Conservation (phyloP, 2,888 invertebrate species). For the Acleris literana region DNA sequence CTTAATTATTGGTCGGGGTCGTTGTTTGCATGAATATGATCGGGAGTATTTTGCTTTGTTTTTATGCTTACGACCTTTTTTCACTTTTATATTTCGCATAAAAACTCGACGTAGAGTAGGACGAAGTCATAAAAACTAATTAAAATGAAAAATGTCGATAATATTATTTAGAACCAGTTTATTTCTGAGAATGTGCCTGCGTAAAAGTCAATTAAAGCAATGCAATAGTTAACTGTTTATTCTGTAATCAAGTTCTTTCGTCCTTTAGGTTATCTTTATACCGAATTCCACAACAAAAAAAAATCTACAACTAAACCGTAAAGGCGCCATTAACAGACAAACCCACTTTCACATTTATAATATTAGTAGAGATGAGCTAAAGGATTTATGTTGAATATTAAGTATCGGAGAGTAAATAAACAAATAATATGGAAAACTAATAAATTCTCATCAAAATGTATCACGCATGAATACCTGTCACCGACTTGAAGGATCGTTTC, state of each 20-base stretch:
- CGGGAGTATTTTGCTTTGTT: conserved; percentile 25
- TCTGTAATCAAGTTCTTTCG: too few relatives aligned
- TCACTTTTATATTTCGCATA: neutral
- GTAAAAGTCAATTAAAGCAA: too few relatives aligned
- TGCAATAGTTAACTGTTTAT: too few relatives aligned
- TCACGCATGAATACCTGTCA: conserved; percentile 60
- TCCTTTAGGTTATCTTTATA: too few relatives aligned
- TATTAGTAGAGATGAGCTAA: neutral
- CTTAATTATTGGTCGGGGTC: conserved; percentile 53
- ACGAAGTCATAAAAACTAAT: conserved; percentile 16
- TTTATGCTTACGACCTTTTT: conserved; percentile 12
- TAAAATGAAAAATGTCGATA: neutral
- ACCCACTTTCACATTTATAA: neutral
- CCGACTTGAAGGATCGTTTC: conserved; percentile 65
- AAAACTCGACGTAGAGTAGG: conserved; percentile 5
- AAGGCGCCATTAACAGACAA: too few relatives aligned
- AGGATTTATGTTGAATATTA: neutral
- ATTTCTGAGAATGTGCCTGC: too few relatives aligned
- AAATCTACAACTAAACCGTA: too few relatives aligned
- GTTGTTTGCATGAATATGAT: conserved; percentile 38
- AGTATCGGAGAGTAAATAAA: conserved; percentile 12
- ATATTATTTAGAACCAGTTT: too few relatives aligned
- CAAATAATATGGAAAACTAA: conserved; percentile 42
- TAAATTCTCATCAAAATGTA: conserved; percentile 62
- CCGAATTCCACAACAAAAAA: too few relatives aligned